Evolutionary conservation across 2,797 vertebrate species (phyloP).

Genomic region (Tinamus major): DNA sequence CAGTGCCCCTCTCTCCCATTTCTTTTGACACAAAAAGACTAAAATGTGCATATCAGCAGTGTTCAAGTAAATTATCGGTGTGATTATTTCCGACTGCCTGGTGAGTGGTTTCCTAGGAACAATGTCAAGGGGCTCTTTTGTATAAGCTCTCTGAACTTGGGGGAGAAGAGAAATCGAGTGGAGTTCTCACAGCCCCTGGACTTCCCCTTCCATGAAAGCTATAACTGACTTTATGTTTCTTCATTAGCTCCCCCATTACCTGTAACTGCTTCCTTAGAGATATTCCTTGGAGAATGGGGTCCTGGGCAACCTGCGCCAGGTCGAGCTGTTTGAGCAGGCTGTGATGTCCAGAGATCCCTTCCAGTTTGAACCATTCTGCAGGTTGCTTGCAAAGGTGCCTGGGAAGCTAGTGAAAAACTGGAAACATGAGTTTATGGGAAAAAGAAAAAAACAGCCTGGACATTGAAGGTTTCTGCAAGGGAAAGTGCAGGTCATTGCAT

Average conservation of each 20-base stretch:
- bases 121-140: slow-evolving; percentile 48
- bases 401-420: background rate
- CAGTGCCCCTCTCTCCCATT: slow-evolving; percentile 12
- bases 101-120: slow-evolving; percentile 62
- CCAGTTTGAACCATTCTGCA: background rate
- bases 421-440: background rate
- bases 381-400: background rate
- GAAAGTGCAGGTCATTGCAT: rapidly evolving
- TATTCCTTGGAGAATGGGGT: background rate
- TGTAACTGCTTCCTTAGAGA: background rate
- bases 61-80: slow-evolving; percentile 48
- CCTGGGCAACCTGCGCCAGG: background rate
- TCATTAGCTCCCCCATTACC: background rate
- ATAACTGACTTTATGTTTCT: background rate
- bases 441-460: background rate
- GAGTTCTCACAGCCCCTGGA: background rate
- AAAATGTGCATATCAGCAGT: slow-evolving; percentile 39
- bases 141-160: slow-evolving; percentile 48
- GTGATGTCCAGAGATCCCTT: background rate
- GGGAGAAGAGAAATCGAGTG: background rate
- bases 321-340: background rate
- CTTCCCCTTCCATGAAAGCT: background rate
- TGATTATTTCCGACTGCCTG: slow-evolving; percentile 63
- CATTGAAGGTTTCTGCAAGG: background rate
- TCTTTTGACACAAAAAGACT: slow-evolving; percentile 47